Base-by-base conservation (phyloP, 2,113 vertebrate species). In the Prionailurus bengalensis region DNA sequence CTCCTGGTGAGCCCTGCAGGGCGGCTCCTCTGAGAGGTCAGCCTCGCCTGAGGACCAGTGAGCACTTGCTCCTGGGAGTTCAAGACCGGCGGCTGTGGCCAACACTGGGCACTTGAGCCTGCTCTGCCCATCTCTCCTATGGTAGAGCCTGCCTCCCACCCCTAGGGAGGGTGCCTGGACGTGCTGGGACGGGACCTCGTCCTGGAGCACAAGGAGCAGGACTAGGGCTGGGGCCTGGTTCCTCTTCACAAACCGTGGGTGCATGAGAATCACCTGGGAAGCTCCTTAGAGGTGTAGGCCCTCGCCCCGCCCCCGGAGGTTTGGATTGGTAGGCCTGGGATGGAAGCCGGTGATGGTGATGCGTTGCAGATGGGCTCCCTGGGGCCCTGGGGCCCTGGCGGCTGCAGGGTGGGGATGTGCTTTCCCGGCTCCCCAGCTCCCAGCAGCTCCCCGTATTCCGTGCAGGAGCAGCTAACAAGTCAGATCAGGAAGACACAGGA, bases 391-490 rank as follows among this genome's bases (percentile, higher is more conserved):
- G 36, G 36, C 36, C 17, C 58, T 3, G 7, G 58, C 7, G 58
- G 58, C 33, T 21, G 3, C 10, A 15, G 78, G 74, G 48, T 2
- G 2, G 66, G 7, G 9, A 4, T 2, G 29, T 1, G 14, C 39
- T 48, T 16, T 8, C 58, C 63, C 11, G 6, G 63, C 27, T 29
- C 33, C 0, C 42, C 45, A 16, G 42, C 14, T 78, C 74, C 13
- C 51, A 6, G 10, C 2, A 82, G 68, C 58, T 90, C 13, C 17
- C 48, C 1, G 23, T 70, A 31, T 82, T 29, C 89, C 31, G 4
- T 25, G 27, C 98, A 99, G 99, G 99, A 98, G 66, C 99, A 99
- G 98, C 98, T 99, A 63, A 97, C 96, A 70, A 99, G 99, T 86
- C 99, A 99, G 55, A 98, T 99, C 74, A 96, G 98, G 0, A 98